Evolutionary conservation across 37 sponge, comb jelly and placozoan species (phyloP).

Genomic region (Spongilla lacustris): DNA sequence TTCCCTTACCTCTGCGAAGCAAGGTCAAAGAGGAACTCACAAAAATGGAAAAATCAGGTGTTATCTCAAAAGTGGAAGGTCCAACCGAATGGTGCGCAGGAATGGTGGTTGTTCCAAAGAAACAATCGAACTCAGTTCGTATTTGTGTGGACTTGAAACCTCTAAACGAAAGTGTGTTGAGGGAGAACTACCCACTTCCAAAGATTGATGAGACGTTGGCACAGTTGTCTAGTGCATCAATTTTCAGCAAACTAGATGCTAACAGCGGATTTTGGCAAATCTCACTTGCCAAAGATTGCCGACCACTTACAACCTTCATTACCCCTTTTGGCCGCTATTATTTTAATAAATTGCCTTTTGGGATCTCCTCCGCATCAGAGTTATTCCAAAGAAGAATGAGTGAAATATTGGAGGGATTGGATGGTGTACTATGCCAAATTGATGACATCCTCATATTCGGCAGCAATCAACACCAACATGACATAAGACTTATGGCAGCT

Average conservation of each 20-base stretch:
- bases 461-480: no score
- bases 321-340: no score
- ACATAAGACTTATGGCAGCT: no score
- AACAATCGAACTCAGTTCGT: background rate
- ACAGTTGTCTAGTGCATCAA: slow-evolving; percentile 9
- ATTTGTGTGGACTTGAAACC: slow-evolving; percentile 22
- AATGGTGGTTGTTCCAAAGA: slow-evolving; percentile 45
- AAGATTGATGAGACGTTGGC: slow-evolving; percentile 30
- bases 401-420: no score
- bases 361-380: no score
- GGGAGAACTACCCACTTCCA: slow-evolving; percentile 14
- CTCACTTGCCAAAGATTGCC: no score
- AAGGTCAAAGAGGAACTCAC: slow-evolving; percentile 14
- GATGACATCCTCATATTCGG: no score
- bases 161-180: slow-evolving; percentile 29
- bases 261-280: slow-evolving; percentile 27
- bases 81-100: slow-evolving; percentile 46
- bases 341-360: no score
- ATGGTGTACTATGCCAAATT: no score
- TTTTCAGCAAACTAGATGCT: background rate
- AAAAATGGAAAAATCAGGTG: slow-evolving; percentile 16
- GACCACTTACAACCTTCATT: no score
- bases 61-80: slow-evolving; percentile 40
- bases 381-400: no score
- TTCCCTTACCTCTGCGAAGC: slow-evolving; percentile 10